Base-by-base conservation (phyloP, 2,113 vertebrate genomes). In the Girardinichthys multiradiatus region DNA sequence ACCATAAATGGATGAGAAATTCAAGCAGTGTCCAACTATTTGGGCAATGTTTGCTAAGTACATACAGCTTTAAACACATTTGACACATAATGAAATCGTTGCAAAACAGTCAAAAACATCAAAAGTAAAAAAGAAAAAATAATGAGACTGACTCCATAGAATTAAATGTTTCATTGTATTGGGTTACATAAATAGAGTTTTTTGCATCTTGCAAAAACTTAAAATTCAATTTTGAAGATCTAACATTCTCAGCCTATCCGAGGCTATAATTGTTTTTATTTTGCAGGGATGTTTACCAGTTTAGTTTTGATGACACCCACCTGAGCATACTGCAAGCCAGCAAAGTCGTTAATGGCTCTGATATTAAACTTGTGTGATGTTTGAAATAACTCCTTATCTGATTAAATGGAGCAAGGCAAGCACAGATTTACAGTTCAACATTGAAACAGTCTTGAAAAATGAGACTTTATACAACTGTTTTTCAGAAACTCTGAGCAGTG, bases 391-490 rank as follows among this genome's bases (percentile, higher is more conserved):
- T 86, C 79, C 88, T 91, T 90, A 92, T 92, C 88, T 90, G 87
- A 79, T 90, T 85, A 86, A 88, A 87, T 51, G 70, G 72, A 83
- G 72, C 76, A 85, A 86, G 82, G 68, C 76, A 61, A 57, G 74
- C 88, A 88, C 85, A 93, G 90, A 90, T 93, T 94, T 92, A 93
- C 88, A 79, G 88, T 79, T 85, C 68, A 73, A 72, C 76, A 74
- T 81, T 60, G 82, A 86, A 82, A 57, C 80, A 78, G 80, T 74
- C 64, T 75, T 90, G 89, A 90, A 92, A 94, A 74, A 60, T 69
- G 86, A 92, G 86, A 91, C 85, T 85, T 82, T 88, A 78, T 76
- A 84, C 76, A 64, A 72, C 86, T 88, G 86, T 90, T 88, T 91
- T 87, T 88, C 81, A 83, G 83, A 83, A 76, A 81, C 77, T 80